These are phyloP conservation scores for Homarus gammarus DNA, from an alignment of 2,888 invertebrate genomes.

Conservation along the genomic window DNA sequence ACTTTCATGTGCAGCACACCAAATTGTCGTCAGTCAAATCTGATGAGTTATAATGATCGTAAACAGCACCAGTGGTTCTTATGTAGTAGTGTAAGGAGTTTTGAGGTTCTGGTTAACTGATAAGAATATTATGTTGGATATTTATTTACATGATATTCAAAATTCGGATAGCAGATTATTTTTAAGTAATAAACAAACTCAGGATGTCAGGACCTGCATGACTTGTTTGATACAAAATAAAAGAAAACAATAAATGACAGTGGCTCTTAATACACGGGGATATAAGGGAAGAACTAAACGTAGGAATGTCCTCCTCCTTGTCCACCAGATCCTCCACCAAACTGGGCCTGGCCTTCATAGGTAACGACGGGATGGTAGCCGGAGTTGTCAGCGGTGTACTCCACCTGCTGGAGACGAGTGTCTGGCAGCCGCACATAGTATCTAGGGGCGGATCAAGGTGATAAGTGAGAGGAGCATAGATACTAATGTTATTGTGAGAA, in stretches of 20 bases:
- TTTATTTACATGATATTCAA: neutral
- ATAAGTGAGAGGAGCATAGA: neutral
- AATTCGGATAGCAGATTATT: too few relatives aligned
- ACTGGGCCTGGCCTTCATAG: conserved; percentile 39
- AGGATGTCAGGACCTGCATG: neutral
- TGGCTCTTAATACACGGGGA: too few relatives aligned
- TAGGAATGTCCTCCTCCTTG: neutral
- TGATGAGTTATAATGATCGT: too few relatives aligned
- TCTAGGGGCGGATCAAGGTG: neutral
- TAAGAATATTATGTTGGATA: neutral
- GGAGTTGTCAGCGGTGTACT: conserved; percentile 27
- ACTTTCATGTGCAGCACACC: too few relatives aligned
- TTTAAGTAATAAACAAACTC: too few relatives aligned
- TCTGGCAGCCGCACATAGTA: conserved; percentile 40
- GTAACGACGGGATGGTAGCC: conserved; percentile 41
- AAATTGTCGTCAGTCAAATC: too few relatives aligned
- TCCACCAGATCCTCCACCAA: neutral
- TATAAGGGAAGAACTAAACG: too few relatives aligned
- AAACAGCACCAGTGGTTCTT: too few relatives aligned
- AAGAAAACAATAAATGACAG: neutral
- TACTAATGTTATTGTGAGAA: too few relatives aligned
- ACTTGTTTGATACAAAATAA: neutral
- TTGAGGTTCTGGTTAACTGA: too few relatives aligned
- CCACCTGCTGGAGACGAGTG: conserved; percentile 9
- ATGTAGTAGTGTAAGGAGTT: too few relatives aligned